Evolutionary conservation across 2,113 vertebrate species (phyloP), one percentile per base, ranked within the genome.

Genomic region (Chloropsis cyanopogon): DNA sequence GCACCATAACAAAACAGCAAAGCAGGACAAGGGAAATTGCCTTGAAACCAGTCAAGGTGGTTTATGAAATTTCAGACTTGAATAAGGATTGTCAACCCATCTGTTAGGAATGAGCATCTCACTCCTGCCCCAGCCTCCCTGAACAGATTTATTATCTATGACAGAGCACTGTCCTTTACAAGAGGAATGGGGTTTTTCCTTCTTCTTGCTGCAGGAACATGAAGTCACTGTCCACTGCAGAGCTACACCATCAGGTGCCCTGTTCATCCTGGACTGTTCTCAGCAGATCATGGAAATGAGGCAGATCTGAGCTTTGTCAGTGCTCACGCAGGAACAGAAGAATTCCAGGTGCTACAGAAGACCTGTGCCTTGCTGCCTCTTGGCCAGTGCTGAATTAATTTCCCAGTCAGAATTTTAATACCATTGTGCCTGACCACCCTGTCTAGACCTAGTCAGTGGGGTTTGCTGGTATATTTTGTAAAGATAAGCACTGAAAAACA

Each of bases 31-130:
- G 25, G 16, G 14, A 90, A 86, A 93, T 84, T 19, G 19, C 46
- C 78, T 59, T 93, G 60, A 77, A 96, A 77, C 18, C 64, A 35
- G 16, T 66, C 44, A 70, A 76, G 54, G 41, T 52, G 44, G 25
- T 19, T 85, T 89, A 87, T 44, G 54, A 92, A 95, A 91, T 8
- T n/a, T 47, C 59, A 90, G 78, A 47, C 39, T 75, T 78, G 24
- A 86, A 33, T 37, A 93, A 76, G 78, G 63, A 39, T n/a, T 70
- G 47, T 69, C 88, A 93, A 44, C 31, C 29, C 56, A 54, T 66
- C 54, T 78, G 21, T 61, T 35, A 37, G 50, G 39, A 84, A 63
- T 12, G 46, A 78, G 53, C 23, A 13, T 16, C 65, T 84, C 37
- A 3, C 17, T 68, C 33, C 37, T 71, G 71, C 25, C 13, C 39